A percentile compares a stretch with the other conserved stretches of the same genome.
Conservation (phyloP, 2,797 vertebrate genomes). For the Anas bahamensis region DNA sequence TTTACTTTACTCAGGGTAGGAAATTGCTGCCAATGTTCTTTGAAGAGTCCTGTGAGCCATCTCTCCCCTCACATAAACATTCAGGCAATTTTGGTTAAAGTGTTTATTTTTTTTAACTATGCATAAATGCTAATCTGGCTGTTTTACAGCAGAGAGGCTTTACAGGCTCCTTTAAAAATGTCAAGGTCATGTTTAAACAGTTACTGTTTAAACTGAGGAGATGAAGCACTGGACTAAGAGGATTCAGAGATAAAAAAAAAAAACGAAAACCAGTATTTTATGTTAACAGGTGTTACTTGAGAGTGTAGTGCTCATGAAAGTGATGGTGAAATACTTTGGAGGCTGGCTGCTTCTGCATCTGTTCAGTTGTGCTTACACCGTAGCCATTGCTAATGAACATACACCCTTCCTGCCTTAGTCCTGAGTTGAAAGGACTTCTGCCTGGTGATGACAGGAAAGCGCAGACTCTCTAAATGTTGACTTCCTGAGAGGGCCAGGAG, state of each 20-base stretch:
- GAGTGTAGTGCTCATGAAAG: conserved; percentile 3
- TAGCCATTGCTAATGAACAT: conserved; percentile 2
- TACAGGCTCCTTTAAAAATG: conserved; percentile 42
- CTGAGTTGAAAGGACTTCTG: conserved; percentile 21
- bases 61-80: conserved; percentile 36
- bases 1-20: conserved; percentile 51
- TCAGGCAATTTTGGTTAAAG: conserved; percentile 58
- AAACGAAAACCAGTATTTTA: not conserved
- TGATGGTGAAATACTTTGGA: not conserved
- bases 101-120: conserved; percentile 31
- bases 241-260: not conserved
- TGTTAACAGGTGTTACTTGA: conserved; percentile 32
- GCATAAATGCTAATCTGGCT: conserved; percentile 50
- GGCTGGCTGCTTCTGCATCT: not conserved
- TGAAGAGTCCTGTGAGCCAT: conserved; percentile 50
- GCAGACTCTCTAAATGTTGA: not conserved
- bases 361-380: not conserved
- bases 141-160: conserved; percentile 20
- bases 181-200: conserved; percentile 39
- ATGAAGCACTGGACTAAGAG: not conserved
- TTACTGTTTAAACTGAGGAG: conserved; percentile 15
- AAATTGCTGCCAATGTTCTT: conserved; percentile 53
- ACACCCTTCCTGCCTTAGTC: conserved; percentile 34
- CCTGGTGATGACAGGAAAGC: conserved; percentile 27
- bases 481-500: conserved; percentile 32